A percentile compares a stretch with the other conserved stretches of the same genome.
Evolutionary conservation across 2,797 vertebrate species (phyloP).

Genomic region (Schizopygopsis malacanthus): DNA sequence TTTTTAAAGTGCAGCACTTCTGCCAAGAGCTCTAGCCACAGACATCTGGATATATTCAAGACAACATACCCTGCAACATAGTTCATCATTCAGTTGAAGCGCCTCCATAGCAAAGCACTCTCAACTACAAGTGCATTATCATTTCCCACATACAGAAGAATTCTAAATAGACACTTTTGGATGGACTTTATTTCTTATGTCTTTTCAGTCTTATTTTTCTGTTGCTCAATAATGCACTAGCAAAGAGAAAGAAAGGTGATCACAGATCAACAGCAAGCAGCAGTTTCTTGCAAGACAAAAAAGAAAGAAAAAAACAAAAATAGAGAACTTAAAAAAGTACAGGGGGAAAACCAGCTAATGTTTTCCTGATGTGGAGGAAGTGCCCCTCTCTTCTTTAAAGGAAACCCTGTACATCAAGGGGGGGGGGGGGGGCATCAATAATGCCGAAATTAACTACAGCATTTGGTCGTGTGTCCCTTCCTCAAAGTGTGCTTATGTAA

Average conservation of each 20-base stretch:
- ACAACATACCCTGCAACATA: conserved; percentile 78
- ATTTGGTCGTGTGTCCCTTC: conserved; percentile 54
- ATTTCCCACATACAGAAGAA: neutral
- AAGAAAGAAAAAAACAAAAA: neutral
- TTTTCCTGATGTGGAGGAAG: conserved; percentile 37
- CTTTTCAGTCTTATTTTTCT: neutral
- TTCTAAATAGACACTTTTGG: neutral
- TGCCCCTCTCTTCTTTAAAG: conserved; percentile 33
- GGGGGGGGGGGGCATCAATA: neutral
- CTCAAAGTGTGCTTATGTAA: conserved; percentile 59
- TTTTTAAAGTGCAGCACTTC: conserved; percentile 30
- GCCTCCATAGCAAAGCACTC: conserved; percentile 58
- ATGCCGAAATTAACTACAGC: conserved; percentile 60
- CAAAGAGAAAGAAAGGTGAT: neutral
- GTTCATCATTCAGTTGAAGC: conserved; percentile 71
- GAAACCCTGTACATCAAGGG: conserved; percentile 10
- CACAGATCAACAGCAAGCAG: conserved; percentile 24
- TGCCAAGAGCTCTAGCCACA: conserved; percentile 58
- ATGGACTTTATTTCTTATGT: neutral
- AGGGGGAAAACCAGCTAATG: conserved; percentile 25
- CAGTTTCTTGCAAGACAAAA: conserved; percentile 1
- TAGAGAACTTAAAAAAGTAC: neutral
- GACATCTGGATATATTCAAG: conserved; percentile 83
- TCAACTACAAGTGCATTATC: conserved; percentile 14
- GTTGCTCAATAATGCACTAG: neutral